These are phyloP conservation scores for Morelia viridis DNA, from an alignment of 2,797 vertebrate species.

Conservation along the genomic window DNA sequence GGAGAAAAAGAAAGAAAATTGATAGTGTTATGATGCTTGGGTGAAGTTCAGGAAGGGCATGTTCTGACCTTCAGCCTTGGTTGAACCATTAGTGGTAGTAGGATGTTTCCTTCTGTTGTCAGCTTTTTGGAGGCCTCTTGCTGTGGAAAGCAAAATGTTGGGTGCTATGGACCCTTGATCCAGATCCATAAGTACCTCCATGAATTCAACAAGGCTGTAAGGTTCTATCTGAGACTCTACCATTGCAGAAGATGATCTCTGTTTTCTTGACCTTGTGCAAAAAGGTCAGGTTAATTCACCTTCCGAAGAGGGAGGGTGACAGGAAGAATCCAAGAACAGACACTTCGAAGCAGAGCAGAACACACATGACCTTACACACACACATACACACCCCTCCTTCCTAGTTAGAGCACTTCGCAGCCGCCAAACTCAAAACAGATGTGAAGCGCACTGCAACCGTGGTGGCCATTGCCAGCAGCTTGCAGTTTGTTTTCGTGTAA, in stretches of 20 bases:
- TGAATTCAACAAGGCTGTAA: neutral
- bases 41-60: neutral
- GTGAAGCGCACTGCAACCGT: slow-evolving; percentile 59
- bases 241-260: no score
- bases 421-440: slow-evolving; percentile 83
- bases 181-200: neutral
- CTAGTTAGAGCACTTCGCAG: slow-evolving; percentile 65
- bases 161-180: neutral
- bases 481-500: slow-evolving; percentile 53
- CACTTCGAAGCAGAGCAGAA: slow-evolving; percentile 74
- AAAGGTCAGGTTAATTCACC: neutral
- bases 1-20: neutral
- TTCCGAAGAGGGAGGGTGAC: slow-evolving; percentile 66
- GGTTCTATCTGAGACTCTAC: neutral
- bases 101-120: neutral
- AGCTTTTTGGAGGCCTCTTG: neutral
- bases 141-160: neutral
- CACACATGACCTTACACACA: neutral
- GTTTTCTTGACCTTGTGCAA: neutral
- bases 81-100: neutral
- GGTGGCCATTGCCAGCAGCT: slow-evolving; percentile 54
- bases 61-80: neutral
- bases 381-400: neutral
- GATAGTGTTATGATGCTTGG: neutral
- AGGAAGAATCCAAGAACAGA: slow-evolving; percentile 78